Percentiles rank a stretch among this genome's conserved stretches.
These are phyloP conservation scores for Brachypterus glaber DNA, from an alignment of 2,888 invertebrate genomes.

Conservation along the genomic window DNA sequence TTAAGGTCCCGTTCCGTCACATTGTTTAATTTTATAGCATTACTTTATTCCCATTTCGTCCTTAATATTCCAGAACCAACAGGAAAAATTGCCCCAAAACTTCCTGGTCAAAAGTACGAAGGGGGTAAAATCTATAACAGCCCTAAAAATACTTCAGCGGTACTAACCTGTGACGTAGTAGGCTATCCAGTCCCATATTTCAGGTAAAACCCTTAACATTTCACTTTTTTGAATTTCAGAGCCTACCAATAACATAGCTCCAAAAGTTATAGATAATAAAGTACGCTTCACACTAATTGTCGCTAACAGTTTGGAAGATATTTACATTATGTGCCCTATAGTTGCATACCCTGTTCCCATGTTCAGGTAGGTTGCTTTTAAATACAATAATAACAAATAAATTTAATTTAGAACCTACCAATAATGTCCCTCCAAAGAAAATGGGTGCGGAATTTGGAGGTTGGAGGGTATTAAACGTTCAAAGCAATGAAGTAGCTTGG, in stretches of 20 bases:
- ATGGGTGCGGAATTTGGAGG: slow-evolving; percentile 46
- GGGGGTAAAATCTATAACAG: slow-evolving; percentile 52
- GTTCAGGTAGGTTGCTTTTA: slow-evolving; percentile 36
- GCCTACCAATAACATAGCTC: slow-evolving; percentile 59
- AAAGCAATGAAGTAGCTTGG: slow-evolving; percentile 45
- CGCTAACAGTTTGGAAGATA: slow-evolving; percentile 35
- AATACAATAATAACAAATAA: background rate
- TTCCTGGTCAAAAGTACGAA: slow-evolving; percentile 44
- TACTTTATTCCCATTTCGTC: slow-evolving; percentile 6
- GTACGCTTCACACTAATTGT: slow-evolving; percentile 45
- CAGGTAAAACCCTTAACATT: slow-evolving; percentile 47
- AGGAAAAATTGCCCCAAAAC: slow-evolving; percentile 52
- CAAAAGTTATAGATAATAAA: slow-evolving; percentile 44
- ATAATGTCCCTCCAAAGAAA: slow-evolving; percentile 53
- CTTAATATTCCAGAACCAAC: slow-evolving; percentile 43
- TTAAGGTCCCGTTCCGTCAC: no score
- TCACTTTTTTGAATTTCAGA: slow-evolving; percentile 40
- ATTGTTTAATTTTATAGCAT: no score
- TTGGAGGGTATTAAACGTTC: slow-evolving; percentile 51
- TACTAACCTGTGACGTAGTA: slow-evolving; percentile 58
- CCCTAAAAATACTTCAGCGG: slow-evolving; percentile 44
- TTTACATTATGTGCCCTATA: slow-evolving; percentile 43
- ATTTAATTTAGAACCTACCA: slow-evolving; percentile 50
- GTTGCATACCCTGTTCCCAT: slow-evolving; percentile 40
- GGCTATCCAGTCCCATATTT: slow-evolving; percentile 60